Evolutionary conservation across 2,888 invertebrate genomes (phyloP), one percentile per base, ranked within the genome.

Genomic region (Drosophila longiperda): DNA sequence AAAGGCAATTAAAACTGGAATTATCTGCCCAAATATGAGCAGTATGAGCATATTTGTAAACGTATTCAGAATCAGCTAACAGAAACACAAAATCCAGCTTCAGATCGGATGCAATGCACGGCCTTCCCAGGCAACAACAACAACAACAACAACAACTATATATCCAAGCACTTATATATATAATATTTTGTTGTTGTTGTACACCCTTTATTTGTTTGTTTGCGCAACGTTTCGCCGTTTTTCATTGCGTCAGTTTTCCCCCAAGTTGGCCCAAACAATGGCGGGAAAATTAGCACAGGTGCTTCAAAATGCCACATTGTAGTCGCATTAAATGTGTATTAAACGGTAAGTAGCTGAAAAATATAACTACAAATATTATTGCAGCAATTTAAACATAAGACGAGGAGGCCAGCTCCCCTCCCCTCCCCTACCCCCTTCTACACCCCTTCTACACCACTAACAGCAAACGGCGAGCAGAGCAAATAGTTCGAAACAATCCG

Each of bases 201-300:
- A 8, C 8, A 23, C 55, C 48, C 71, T 58, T 63, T 66, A 73
- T 73, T 67, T 78, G 61, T 62, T 66, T 58, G 45, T 53, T 69
- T 78, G 72, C 72, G 61, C 79, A 69, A 69, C 66, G 55, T 38
- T 63, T 66, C 11, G 53, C 54, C 48, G 58, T 57, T 55, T 54
- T 17, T 29, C 50, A 48, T 33, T 59, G 59, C 78, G 59, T 69
- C 79, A 83, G 81, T 86, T 83, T 83, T 86, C 66, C 74, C 74
- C 78, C 74, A 49, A 74, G 78, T 63, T 65, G 57, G 52, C 26
- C 57, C 70, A 83, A 66, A 87, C 87, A 85, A 85, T 84, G 75
- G 73, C 82, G 80, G 70, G 87, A 87, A 82, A 85, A 87, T 85
- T 85, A 85, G 87, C 82, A 85, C 84, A 85, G 84, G 82, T 85